Evolutionary conservation across 2,888 invertebrate genomes (phyloP), one percentile per base, ranked within the genome.

Genomic region (Tachina lurida): DNA sequence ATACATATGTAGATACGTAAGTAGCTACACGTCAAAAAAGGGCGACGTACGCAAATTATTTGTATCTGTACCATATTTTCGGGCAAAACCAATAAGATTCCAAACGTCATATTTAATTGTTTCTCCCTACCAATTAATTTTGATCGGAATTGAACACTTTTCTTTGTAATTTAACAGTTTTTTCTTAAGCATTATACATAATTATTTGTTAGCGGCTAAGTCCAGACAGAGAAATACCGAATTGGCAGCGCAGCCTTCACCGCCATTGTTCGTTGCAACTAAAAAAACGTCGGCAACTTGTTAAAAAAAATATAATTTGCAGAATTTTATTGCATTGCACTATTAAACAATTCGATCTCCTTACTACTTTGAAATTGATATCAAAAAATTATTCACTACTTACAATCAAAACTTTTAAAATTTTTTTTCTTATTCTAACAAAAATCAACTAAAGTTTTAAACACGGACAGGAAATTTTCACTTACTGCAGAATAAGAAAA

Each of bases 191-290:
- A 43, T 68, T 22, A 43, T 54, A 81, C 10, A 58, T 60, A 43
- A 43, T 65, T 60, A 43, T 52, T 71, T 56, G 39, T 15, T 67
- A 76, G 84, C 84, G 77, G 84, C 81, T 76, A 67, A 39, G 19
- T 84, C 56, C 68, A 68, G 81, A 84, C 63, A 76, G 58, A 54
- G 65, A 43, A 63, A 31, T 17, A 60, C 43, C 10, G 56, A 54
- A 56, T 70, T 49, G 22, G 19, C 60, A 77, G 77, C 62, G 81
- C 81, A 81, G 82, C 60, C 84, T 62, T 81, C 84, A 82, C 79
- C 82, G 86, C 82, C 85, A 86, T 86, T 81, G 81, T 84, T 84
- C 76, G 71, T 81, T 85, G 81, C 80, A 84, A 73, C 63, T 19
- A 22, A 60, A 58, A 71, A 58, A 82, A 75, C 68, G 78, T 71